A percentile compares a stretch with the other conserved stretches of the same genome.
Conservation (phyloP, 37 sponge, comb jelly and placozoan species). For the Ianthella basta region DNA sequence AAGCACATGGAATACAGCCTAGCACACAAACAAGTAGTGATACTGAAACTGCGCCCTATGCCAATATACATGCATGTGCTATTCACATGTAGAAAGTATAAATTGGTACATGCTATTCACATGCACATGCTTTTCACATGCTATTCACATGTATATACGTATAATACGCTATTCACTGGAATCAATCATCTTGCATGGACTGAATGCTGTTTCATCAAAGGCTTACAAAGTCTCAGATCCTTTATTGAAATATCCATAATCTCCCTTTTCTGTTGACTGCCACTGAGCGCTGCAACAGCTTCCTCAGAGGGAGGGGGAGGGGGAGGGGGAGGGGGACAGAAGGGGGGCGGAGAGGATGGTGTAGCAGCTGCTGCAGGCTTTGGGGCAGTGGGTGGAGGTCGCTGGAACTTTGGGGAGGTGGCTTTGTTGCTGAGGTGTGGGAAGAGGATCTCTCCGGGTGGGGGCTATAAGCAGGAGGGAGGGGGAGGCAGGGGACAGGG, state of each 20-base stretch:
- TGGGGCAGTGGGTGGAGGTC: conserved; percentile 30
- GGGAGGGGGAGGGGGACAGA: background rate
- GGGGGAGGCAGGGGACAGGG: background rate
- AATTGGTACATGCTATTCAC: too few species aligned
- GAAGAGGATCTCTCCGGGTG: conserved; percentile 53
- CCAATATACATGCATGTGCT: too few species aligned
- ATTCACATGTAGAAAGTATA: too few species aligned
- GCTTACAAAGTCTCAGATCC: background rate
- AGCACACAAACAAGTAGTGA: too few species aligned
- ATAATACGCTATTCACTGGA: too few species aligned
- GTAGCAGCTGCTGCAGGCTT: background rate
- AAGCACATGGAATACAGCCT: too few species aligned
- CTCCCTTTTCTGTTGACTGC: background rate
- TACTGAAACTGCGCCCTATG: too few species aligned
- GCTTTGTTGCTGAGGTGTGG: conserved; percentile 20
- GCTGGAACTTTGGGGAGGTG: background rate
- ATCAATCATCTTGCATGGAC: too few species aligned
- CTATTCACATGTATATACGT: too few species aligned
- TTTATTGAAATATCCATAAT: background rate
- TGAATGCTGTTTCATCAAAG: too few species aligned
- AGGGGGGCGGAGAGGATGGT: conserved; percentile 5
- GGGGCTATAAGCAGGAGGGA: conserved; percentile 43
- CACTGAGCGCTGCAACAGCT: conserved; percentile 3
- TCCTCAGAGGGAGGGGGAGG: background rate
- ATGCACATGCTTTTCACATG: too few species aligned